These are phyloP conservation scores for Acanthosepion pharaonis DNA, from an alignment of 2,888 invertebrate species.

Conservation along the genomic window DNA sequence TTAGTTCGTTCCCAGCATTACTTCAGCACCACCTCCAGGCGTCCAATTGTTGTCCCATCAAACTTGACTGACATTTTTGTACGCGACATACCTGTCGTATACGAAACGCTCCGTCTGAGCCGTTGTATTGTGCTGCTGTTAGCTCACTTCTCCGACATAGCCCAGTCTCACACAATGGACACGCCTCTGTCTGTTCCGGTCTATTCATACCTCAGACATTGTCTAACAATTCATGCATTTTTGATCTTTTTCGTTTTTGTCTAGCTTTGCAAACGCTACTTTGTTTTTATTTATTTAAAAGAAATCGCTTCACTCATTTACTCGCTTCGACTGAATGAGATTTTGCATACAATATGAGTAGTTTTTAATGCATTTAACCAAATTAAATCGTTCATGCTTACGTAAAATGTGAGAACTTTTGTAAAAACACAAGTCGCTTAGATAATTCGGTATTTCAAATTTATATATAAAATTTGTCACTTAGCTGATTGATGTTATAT, in stretches of 20 bases:
- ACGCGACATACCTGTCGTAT: neutral
- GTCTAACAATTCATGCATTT: neutral
- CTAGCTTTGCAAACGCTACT: neutral
- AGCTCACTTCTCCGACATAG: neutral
- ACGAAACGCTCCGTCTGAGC: neutral
- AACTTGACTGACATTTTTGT: neutral
- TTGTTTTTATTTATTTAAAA: slow-evolving; percentile 33
- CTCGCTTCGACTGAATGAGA: neutral
- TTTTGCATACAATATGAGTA: neutral
- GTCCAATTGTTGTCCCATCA: slow-evolving; percentile 2
- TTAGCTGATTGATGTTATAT: too few species aligned
- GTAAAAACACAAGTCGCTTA: too few species aligned
- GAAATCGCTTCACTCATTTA: neutral
- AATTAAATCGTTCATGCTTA: neutral
- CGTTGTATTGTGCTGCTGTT: neutral
- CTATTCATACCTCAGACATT: neutral
- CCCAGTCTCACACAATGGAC: slow-evolving; percentile 18
- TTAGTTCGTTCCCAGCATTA: neutral
- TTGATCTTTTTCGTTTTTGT: neutral
- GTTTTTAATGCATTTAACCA: neutral
- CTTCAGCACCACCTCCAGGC: neutral
- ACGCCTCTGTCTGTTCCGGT: slow-evolving; percentile 21
- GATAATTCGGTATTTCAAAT: too few species aligned
- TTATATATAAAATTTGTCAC: too few species aligned
- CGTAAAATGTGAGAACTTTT: neutral